A percentile compares a stretch with the other conserved stretches of the same genome.
These are phyloP conservation scores for Peromyscus maniculatus DNA, from an alignment of 2,113 vertebrate species.

Conservation along the genomic window DNA sequence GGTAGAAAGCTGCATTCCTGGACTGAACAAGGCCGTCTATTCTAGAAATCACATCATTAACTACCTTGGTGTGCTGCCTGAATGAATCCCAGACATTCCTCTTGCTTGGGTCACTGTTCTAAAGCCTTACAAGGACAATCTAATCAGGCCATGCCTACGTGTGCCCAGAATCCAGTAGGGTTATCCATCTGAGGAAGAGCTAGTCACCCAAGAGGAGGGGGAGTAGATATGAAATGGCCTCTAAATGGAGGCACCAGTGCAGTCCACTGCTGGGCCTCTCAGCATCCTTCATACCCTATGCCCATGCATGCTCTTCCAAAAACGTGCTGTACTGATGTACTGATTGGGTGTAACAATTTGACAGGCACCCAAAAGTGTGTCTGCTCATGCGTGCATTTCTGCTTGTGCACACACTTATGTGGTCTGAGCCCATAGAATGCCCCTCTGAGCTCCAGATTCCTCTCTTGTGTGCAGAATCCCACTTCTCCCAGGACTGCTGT, in stretches of 20 bases:
- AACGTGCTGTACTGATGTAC: not conserved
- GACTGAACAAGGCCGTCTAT: not conserved
- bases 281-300: not conserved
- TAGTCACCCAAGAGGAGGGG: not conserved
- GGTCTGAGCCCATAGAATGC: not conserved
- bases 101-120: not conserved
- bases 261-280: not conserved
- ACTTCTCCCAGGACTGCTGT: not conserved
- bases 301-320: not conserved
- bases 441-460: not conserved
- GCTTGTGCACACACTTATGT: not conserved
- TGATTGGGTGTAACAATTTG: not conserved
- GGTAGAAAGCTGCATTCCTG: not conserved
- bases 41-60: not conserved
- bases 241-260: not conserved
- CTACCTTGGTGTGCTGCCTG: not conserved
- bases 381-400: not conserved
- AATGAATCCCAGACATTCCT: not conserved
- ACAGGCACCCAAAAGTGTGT: not conserved
- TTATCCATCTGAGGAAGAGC: not conserved
- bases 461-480: not conserved
- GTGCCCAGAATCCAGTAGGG: not conserved
- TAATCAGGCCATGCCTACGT: not conserved
- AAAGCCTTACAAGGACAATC: slow-evolving; percentile 23
- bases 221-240: not conserved